These are phyloP conservation scores for Spodoptera picta DNA, from an alignment of 2,888 invertebrate genomes.

Conservation along the genomic window DNA sequence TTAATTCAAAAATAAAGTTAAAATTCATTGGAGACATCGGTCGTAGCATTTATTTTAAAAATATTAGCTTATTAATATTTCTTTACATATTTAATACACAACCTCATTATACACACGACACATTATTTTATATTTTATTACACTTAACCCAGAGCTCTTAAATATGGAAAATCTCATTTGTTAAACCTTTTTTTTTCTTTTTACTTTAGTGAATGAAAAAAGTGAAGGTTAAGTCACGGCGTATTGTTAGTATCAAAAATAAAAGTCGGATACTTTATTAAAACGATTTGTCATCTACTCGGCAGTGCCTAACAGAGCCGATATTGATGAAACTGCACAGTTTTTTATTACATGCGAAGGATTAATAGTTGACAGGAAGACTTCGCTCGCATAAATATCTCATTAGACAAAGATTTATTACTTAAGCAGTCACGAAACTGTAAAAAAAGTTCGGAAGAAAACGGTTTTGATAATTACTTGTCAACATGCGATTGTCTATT, in stretches of 20 bases:
- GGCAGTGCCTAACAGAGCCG: conserved; percentile 50
- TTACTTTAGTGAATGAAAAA: conserved; percentile 11
- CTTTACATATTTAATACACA: conserved; percentile 17
- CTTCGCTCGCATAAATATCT: conserved; percentile 85
- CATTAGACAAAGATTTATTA: conserved; percentile 87
- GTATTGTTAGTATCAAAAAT: conserved; percentile 32
- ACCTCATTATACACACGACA: conserved; percentile 21
- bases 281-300: conserved; percentile 56
- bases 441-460: conserved; percentile 82
- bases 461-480: conserved; percentile 86
- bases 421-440: conserved; percentile 84
- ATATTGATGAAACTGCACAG: conserved; percentile 73
- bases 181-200: conserved; percentile 4
- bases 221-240: conserved; percentile 29
- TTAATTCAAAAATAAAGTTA: conserved; percentile 26
- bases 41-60: conserved; percentile 15
- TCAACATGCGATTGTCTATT: conserved; percentile 88
- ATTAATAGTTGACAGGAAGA: conserved; percentile 85
- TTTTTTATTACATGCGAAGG: conserved; percentile 75
- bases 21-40: conserved; percentile 25
- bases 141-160: conserved; percentile 6
- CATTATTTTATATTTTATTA: conserved; percentile 23
- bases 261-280: conserved; percentile 48
- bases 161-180: conserved; percentile 10
- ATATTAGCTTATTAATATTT: conserved; percentile 23